These are phyloP conservation scores for Mantis religiosa DNA, from an alignment of 2,888 invertebrate genomes.

Conservation along the genomic window DNA sequence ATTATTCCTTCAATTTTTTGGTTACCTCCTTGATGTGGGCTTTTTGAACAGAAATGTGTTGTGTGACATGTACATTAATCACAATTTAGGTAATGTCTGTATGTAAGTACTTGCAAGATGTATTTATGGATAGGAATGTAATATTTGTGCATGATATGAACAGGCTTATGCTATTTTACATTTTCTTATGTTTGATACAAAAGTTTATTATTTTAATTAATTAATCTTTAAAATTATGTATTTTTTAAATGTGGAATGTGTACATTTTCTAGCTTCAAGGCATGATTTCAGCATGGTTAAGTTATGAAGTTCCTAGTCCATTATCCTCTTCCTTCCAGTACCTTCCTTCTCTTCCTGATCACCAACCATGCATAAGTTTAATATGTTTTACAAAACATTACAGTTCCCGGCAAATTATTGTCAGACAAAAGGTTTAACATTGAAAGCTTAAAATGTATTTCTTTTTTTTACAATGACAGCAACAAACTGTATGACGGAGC, in stretches of 20 bases:
- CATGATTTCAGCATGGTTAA: not conserved
- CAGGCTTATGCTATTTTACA: not conserved
- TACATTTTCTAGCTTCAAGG: not conserved
- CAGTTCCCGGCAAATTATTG: not conserved
- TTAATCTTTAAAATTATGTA: not conserved
- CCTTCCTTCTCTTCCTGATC: not conserved
- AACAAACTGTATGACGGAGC: not conserved
- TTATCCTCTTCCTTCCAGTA: not conserved
- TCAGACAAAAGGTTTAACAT: not conserved
- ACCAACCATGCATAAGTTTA: not conserved
- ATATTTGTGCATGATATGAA: not conserved
- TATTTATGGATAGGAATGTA: too few species aligned
- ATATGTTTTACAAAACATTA: not conserved
- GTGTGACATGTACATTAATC: not conserved
- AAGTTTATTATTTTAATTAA: not conserved
- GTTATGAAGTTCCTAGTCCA: not conserved
- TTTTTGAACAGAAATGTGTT: not conserved
- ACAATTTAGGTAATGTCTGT: not conserved
- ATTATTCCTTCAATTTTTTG: not conserved
- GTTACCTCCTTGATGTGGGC: not conserved
- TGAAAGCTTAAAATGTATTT: too few species aligned
- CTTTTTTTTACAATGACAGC: too few species aligned
- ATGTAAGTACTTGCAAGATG: not conserved
- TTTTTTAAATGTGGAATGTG: not conserved
- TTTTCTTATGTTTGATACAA: not conserved